These are phyloP conservation scores for Sminthurides aquaticus DNA, from an alignment of 2,888 invertebrate genomes.

Conservation along the genomic window DNA sequence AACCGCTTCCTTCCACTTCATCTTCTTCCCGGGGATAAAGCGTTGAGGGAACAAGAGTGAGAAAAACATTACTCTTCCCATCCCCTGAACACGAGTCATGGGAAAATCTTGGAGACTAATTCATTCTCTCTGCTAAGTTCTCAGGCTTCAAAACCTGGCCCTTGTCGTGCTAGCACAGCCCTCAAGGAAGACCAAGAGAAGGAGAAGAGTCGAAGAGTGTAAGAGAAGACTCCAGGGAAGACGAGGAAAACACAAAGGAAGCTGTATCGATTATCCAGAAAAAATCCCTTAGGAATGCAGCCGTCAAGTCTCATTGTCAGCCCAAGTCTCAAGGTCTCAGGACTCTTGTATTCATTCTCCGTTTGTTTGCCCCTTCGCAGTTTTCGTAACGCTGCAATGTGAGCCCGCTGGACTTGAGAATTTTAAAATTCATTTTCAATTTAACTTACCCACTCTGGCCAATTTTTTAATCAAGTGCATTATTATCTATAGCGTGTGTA, in stretches of 20 bases:
- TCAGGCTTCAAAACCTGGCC: not conserved
- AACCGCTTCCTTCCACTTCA: no score
- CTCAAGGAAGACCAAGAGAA: not conserved
- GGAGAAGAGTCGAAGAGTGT: not conserved
- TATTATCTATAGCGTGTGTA: no score
- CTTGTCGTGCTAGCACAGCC: not conserved
- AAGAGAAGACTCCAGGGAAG: not conserved
- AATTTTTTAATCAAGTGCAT: no score
- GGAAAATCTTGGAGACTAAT: not conserved
- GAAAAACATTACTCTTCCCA: no score
- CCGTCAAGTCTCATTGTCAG: not conserved
- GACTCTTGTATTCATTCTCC: not conserved
- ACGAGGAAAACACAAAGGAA: not conserved
- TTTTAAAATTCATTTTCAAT: no score
- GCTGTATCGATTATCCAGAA: not conserved
- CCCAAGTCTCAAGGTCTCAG: not conserved
- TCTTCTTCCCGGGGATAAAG: no score
- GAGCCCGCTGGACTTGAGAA: no score
- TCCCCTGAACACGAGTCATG: no score
- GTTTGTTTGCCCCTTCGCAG: constrained; percentile 1
- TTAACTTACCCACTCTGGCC: no score
- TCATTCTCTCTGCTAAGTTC: not conserved
- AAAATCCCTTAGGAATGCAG: not conserved
- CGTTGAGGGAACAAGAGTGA: no score
- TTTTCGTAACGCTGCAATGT: no score